Percentiles rank a stretch among this genome's conserved stretches.
Evolutionary conservation across 2,797 vertebrate genomes (phyloP).

Genomic region (Darevskia mixta): DNA sequence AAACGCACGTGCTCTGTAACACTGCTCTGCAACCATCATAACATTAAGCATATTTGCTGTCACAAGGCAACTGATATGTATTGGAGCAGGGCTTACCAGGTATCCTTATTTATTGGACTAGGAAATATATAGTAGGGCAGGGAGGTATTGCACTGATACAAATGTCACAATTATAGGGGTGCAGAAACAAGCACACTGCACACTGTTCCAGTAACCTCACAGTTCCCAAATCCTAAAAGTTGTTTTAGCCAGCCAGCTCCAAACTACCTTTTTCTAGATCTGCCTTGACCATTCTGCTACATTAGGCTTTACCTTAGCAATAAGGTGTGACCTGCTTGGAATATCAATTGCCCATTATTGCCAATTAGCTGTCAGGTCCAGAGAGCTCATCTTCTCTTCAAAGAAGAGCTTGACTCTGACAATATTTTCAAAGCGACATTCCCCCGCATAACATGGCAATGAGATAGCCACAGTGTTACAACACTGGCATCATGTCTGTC

Average conservation of each 20-base stretch:
- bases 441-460: neutral
- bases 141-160: neutral
- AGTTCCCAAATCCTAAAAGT: neutral
- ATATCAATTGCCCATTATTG: neutral
- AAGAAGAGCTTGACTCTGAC: neutral
- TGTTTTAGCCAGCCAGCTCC: neutral
- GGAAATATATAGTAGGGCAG: neutral
- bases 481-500: neutral
- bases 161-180: neutral
- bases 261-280: neutral
- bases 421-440: neutral
- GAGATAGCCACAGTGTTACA: neutral
- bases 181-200: neutral
- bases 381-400: neutral
- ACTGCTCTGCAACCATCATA: too few species aligned
- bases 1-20: conserved; percentile 51
- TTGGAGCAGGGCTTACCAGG: neutral
- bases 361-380: neutral
- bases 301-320: neutral
- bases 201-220: neutral
- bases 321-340: neutral
- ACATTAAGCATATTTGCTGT: neutral
- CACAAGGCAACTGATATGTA: neutral
- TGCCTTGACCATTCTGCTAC: neutral
- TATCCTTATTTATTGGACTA: neutral